A percentile compares a stretch with the other conserved stretches of the same genome.
Evolutionary conservation across 2,113 vertebrate genomes (phyloP).

Genomic region (Agelaius phoeniceus): DNA sequence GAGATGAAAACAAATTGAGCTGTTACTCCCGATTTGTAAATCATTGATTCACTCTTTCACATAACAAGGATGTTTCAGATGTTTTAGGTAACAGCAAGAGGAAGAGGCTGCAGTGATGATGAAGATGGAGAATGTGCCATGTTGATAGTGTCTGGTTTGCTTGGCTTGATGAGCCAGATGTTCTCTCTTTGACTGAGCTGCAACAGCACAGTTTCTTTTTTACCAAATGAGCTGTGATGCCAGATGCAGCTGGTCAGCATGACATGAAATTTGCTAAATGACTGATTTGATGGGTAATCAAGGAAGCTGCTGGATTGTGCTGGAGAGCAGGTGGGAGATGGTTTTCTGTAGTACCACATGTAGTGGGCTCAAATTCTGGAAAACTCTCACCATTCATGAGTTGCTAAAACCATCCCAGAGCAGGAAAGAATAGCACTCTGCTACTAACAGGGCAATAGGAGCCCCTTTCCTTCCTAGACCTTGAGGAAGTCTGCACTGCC

Average conservation of each 20-base stretch:
- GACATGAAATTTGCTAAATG: background rate
- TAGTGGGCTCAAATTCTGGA: background rate
- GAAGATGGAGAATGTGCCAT: background rate
- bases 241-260: background rate
- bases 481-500: background rate
- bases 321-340: background rate
- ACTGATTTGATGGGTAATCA: background rate
- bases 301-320: background rate
- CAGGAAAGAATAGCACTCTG: background rate
- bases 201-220: background rate
- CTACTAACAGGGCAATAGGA: background rate
- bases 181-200: background rate
- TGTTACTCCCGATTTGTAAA: fast-evolving
- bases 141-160: background rate
- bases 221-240: background rate
- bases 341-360: background rate
- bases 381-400: background rate
- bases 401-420: background rate
- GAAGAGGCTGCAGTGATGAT: background rate
- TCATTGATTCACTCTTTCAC: background rate
- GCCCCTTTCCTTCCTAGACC: background rate
- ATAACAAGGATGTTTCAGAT: background rate
- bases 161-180: background rate
- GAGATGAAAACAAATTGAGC: background rate
- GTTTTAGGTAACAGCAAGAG: background rate